These are phyloP conservation scores for Typhlichthys subterraneus DNA, from an alignment of 2,797 vertebrate genomes.

Conservation along the genomic window DNA sequence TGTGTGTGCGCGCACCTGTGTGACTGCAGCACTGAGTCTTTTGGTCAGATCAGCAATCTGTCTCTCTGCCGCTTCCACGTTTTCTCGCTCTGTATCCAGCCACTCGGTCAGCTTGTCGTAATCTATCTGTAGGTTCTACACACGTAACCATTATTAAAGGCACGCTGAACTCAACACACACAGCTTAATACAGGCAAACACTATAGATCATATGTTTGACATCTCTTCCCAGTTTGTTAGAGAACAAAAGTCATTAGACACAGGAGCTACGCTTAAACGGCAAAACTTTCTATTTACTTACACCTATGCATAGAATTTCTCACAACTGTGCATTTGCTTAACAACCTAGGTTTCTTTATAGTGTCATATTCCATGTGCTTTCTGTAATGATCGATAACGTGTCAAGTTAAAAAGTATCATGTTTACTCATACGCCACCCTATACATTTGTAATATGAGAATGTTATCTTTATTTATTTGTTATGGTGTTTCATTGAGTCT, in stretches of 20 bases:
- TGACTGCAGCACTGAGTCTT: conserved; percentile 80
- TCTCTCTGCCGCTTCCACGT: conserved; percentile 80
- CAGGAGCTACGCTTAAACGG: conserved; percentile 26
- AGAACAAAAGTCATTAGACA: conserved; percentile 62
- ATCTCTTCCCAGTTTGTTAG: conserved; percentile 33
- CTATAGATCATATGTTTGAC: conserved; percentile 43
- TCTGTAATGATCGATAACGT: not conserved
- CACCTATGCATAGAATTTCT: no score
- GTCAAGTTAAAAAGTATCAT: not conserved
- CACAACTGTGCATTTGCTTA: no score
- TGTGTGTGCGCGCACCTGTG: conserved; percentile 78
- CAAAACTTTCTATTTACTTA: no score
- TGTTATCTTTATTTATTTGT: no score
- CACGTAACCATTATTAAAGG: conserved; percentile 33
- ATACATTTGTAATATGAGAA: not conserved
- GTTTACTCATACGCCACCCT: not conserved
- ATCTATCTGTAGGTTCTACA: conserved; percentile 90
- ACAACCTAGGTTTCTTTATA: no score
- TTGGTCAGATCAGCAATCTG: conserved; percentile 86
- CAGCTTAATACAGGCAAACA: conserved; percentile 54
- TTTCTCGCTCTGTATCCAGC: conserved; percentile 88
- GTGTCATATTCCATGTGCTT: not conserved
- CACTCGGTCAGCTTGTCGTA: conserved; percentile 91
- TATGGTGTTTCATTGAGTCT: not conserved
- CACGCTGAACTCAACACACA: conserved; percentile 12